Evolutionary conservation across 1,140 invertebrate species (phyloP), one percentile per base, ranked within the genome.

Genomic region (Drosophila takahashii): DNA sequence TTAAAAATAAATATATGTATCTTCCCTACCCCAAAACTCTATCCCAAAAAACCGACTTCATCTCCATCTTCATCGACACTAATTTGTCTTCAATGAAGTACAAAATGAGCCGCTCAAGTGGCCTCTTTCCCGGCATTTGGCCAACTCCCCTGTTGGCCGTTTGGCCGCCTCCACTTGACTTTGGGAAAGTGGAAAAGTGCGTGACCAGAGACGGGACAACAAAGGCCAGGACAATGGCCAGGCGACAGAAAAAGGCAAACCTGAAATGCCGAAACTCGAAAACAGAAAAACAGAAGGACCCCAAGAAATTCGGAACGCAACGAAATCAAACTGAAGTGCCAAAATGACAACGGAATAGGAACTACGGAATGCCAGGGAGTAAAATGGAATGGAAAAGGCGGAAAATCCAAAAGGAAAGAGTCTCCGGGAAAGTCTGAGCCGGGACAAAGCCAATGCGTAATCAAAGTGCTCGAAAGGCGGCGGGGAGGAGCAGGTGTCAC

Each of bases 31-130:
- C 11, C 11, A 3, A 11, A n/a, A n/a, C n/a, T 26, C 22, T 13
- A 27, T 27, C 27, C 2, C 11, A 27, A 27, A 48, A 29, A 29
- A 22, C 26, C 8, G 9, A 52, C 16, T 57, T 6, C 34, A 18
- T 3, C 45, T 51, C 27, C 39, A 44, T 72, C 70, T 83, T 48
- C 62, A 83, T 87, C 71, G 83, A 87, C 83, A 79, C 79, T 87
- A 89, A 87, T 87, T 87, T 87, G 83, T 70, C 77, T 75, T 79
- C 83, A 89, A 87, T 87, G 66, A 65, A 75, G 76, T 57, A 62
- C 61, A 47, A 76, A 77, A 81, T 81, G 67, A 64, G 42, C 44
- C 58, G 57, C 62, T 78, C 78, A 62, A 86, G 83, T 75, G 69
- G 50, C 50, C 16, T 18, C 44, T 11, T 29, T 22, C 32, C 34